A percentile compares a stretch with the other conserved stretches of the same genome.
These are phyloP conservation scores for Danio albolineatus DNA, from an alignment of 2,797 vertebrate genomes.

Conservation along the genomic window DNA sequence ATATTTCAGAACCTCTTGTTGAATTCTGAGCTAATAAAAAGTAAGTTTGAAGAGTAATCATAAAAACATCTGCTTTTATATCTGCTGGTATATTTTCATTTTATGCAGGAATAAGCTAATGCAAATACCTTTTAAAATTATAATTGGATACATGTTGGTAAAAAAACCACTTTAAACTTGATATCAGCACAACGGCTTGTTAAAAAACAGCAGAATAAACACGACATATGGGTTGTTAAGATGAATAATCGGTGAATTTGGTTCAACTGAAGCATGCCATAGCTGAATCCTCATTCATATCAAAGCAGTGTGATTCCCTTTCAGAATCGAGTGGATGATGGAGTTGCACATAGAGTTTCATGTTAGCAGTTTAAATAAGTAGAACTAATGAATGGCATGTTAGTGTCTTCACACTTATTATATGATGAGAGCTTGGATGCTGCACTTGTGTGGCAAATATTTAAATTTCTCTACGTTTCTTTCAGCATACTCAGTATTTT, in stretches of 20 bases:
- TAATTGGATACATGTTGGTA: neutral
- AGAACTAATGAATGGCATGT: constrained; percentile 68
- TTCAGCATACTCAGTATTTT: too few relatives aligned
- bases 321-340: constrained; percentile 70
- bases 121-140: neutral
- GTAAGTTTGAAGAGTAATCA: too few relatives aligned
- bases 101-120: neutral
- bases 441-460: neutral
- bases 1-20: too few relatives aligned
- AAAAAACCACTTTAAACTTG: neutral
- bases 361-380: constrained; percentile 76
- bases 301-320: constrained; percentile 71
- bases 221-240: constrained; percentile 65
- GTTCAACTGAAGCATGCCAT: constrained; percentile 67
- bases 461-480: neutral
- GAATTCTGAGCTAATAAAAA: too few relatives aligned
- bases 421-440: constrained; percentile 19
- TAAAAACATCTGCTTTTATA: too few relatives aligned
- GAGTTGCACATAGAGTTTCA: constrained; percentile 71
- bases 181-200: neutral
- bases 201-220: constrained; percentile 47
- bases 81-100: neutral
- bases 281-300: constrained; percentile 72
- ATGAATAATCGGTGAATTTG: constrained; percentile 60
- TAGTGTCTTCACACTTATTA: constrained; percentile 65